Evolutionary conservation across 2,888 invertebrate genomes (phyloP).

Genomic region (Frankliniella fusca): DNA sequence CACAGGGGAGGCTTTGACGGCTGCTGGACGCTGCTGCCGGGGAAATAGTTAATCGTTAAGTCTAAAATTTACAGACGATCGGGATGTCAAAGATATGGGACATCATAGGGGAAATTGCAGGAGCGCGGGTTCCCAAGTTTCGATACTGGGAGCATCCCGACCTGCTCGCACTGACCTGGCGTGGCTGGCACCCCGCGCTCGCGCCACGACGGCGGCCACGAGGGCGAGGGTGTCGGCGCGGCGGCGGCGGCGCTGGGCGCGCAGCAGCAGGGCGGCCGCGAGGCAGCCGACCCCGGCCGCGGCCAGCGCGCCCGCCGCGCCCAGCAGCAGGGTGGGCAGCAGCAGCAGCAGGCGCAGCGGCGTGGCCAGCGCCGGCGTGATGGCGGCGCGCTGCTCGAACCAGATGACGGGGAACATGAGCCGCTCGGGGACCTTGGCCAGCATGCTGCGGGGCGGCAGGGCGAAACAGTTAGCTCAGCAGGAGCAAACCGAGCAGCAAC

Average conservation of each 20-base stretch:
- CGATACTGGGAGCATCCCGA: too few species aligned
- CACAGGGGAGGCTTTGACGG: too few species aligned
- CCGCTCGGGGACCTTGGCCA: constrained; percentile 39
- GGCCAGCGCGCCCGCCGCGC: not conserved
- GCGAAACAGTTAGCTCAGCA: not conserved
- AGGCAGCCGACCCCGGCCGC: not conserved
- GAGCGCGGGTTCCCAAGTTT: too few species aligned
- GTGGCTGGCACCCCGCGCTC: not conserved
- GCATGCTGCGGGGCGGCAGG: constrained; percentile 38
- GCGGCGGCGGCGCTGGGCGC: not conserved
- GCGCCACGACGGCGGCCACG: constrained; percentile 10
- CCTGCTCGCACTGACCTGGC: not conserved
- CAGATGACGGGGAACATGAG: constrained; percentile 43
- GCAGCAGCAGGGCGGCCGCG: not conserved
- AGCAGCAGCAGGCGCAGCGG: constrained; percentile 37
- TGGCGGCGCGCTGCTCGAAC: constrained; percentile 42
- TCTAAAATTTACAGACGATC: not conserved
- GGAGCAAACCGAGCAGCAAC: not conserved
- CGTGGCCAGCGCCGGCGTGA: constrained; percentile 39
- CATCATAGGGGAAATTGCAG: not conserved
- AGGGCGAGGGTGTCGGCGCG: constrained; percentile 15
- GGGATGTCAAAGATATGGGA: not conserved
- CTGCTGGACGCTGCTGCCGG: too few species aligned
- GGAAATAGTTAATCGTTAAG: too few species aligned
- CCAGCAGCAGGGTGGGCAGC: constrained; percentile 34